These are phyloP conservation scores for Xenotilapia caudafasciata DNA, from an alignment of 2,113 vertebrate species.

Conservation along the genomic window DNA sequence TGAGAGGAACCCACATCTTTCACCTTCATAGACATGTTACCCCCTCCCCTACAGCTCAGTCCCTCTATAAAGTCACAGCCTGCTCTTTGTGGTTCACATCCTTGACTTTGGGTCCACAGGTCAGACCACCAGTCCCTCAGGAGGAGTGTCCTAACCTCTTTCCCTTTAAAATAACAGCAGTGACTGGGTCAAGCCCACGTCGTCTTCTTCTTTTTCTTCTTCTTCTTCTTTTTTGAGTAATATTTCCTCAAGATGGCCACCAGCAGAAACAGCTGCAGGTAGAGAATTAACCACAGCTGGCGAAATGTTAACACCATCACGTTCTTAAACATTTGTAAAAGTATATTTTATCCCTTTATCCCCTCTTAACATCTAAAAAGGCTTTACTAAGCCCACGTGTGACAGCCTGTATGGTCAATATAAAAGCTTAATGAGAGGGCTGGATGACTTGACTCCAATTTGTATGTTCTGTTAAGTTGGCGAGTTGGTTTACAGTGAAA, in stretches of 20 bases:
- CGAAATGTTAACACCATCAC: background rate
- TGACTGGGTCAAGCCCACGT: slow-evolving; percentile 33
- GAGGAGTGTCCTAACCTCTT: slow-evolving; percentile 51
- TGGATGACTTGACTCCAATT: background rate
- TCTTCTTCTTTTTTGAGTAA: background rate
- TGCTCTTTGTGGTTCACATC: slow-evolving; percentile 60
- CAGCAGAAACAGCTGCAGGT: slow-evolving; percentile 52
- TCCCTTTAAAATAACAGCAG: slow-evolving; percentile 63
- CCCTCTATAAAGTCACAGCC: slow-evolving; percentile 28
- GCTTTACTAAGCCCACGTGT: slow-evolving; percentile 23
- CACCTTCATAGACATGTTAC: slow-evolving; percentile 35
- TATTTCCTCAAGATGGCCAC: slow-evolving; percentile 43
- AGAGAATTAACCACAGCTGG: slow-evolving; percentile 17
- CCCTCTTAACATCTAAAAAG: slow-evolving; percentile 29
- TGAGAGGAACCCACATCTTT: slow-evolving; percentile 5
- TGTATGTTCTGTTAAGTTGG: slow-evolving; percentile 25
- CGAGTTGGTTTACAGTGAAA: slow-evolving; percentile 19
- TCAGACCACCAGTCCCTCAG: slow-evolving; percentile 51
- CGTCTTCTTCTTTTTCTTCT: slow-evolving; percentile 10
- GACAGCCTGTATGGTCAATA: slow-evolving; percentile 4
- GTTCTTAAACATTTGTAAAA: slow-evolving; percentile 6
- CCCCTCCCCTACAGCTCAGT: background rate
- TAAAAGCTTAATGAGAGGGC: slow-evolving; percentile 33
- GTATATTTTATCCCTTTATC: background rate
- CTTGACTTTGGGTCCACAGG: slow-evolving; percentile 39